Evolutionary conservation across 2,888 invertebrate genomes (phyloP), one percentile per base, ranked within the genome.

Genomic region (Prosopocoilus inquinatus): DNA sequence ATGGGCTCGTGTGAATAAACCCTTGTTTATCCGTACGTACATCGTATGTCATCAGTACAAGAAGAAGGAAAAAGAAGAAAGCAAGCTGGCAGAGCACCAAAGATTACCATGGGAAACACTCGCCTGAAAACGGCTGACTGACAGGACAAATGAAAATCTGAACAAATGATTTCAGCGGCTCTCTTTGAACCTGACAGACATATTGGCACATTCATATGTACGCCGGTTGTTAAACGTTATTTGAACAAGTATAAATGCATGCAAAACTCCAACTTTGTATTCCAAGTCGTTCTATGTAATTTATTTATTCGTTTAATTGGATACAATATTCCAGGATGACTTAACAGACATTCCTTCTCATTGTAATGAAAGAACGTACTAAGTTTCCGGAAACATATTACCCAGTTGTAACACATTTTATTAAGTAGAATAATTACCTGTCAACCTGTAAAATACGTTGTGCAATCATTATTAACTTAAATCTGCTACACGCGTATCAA

Each of bases 121-220:
- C 46, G 12, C 13, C 13, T 12, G 38, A 38, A 38, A 53, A 36
- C 46, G 47, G 32, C 34, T 53, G 53, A 53, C 32, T 53, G 53
- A 53, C 53, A 53, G 53, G 16, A 53, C 53, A 53, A 53, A 53
- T 47, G 47, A 47, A 53, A 53, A 47, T 34, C 35, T 20, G 47
- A 53, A 53, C 47, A 53, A 53, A 53, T 53, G 53, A 46, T 47
- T 16, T 33, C 28, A 33, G 47, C 53, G 53, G 44, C 32, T 47
- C 41, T 13, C 47, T 53, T 53, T 47, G 53, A 53, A 53, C 39
- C 28, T 38, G 38, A 9, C 38, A 36, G 38, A 9, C 38, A 36
- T 53, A 53, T 53, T 44, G 53, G 53, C 47, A 47, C 47, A 47
- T 53, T 47, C 47, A 41, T 32, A 15, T 34, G 33, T 41, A 11